Percentiles rank a stretch among this genome's conserved stretches.
phyloP scores from a whole-genome alignment of 2,888 invertebrate genomes.

The Venustoraphidia nigricollis region DNA sequence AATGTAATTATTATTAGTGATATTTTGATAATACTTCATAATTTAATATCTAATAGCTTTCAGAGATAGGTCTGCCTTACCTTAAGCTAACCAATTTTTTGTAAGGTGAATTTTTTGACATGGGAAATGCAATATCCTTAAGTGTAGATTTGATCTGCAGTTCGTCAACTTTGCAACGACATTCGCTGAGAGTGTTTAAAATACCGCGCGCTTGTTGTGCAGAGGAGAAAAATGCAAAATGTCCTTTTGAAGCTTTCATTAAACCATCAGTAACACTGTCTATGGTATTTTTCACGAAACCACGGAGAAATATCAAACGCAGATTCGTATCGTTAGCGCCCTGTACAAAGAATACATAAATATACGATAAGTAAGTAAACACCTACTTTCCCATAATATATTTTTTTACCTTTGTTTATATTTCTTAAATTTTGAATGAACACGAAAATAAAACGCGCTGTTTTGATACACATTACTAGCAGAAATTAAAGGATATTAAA shows the following conservation, averaged over 20 bases:
- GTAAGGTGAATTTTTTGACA: constrained; percentile 1
- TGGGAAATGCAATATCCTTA: background rate
- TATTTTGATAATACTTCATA: no score
- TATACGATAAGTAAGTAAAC: no score
- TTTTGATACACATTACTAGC: no score
- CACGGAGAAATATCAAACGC: background rate
- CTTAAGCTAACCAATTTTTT: background rate
- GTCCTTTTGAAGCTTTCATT: background rate
- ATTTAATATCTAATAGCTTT: background rate
- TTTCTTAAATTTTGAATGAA: no score
- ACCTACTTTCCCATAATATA: no score
- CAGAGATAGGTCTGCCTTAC: background rate
- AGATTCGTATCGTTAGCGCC: background rate
- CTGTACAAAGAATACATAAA: background rate
- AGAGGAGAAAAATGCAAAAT: background rate
- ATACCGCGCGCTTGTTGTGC: constrained; percentile 1
- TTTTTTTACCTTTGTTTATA: no score
- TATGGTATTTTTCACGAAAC: background rate
- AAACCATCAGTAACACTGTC: background rate
- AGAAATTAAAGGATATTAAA: no score
- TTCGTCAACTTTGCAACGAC: background rate
- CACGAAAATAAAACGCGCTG: no score
- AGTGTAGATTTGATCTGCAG: background rate
- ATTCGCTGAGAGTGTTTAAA: background rate
- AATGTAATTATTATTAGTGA: no score